phyloP scores from a whole-genome alignment of 1,140 invertebrate genomes.

The Pogonus chalceus region DNA sequence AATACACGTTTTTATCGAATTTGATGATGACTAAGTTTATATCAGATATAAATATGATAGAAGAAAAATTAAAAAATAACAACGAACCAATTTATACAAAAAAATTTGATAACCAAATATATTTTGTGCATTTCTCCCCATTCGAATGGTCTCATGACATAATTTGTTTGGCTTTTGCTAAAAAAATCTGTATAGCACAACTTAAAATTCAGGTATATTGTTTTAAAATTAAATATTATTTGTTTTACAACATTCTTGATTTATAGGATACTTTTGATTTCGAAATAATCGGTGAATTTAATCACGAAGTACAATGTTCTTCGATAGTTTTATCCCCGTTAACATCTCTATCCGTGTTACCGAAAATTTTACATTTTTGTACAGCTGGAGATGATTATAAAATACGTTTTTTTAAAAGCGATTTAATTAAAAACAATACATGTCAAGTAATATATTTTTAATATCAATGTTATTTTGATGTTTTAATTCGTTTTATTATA shows the following conservation, averaged over 20 bases:
- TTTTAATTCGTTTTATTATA: slow-evolving; percentile 21
- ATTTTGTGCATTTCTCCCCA: slow-evolving; percentile 26
- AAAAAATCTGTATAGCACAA: slow-evolving; percentile 25
- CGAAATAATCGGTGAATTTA: slow-evolving; percentile 33
- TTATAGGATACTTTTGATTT: slow-evolving; percentile 26
- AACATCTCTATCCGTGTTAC: slow-evolving; percentile 47
- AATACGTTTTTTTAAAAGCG: slow-evolving; percentile 44
- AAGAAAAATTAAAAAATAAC: neutral
- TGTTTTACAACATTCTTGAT: slow-evolving; percentile 9
- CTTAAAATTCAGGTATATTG: slow-evolving; percentile 21
- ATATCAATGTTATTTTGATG: slow-evolving; percentile 13
- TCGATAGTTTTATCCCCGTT: slow-evolving; percentile 50
- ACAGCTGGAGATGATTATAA: slow-evolving; percentile 46
- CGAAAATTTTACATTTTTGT: slow-evolving; percentile 47
- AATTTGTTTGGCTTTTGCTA: slow-evolving; percentile 29
- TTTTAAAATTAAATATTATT: slow-evolving; percentile 5
- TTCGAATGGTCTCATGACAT: slow-evolving; percentile 32
- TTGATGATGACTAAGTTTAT: neutral
- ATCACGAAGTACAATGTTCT: slow-evolving; percentile 41
- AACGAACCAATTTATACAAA: slow-evolving; percentile 1
- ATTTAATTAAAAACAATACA: slow-evolving; percentile 39
- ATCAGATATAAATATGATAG: neutral
- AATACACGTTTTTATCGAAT: neutral
- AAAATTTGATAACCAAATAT: slow-evolving; percentile 6
- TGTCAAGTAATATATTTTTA: slow-evolving; percentile 33